Evolutionary conservation across 2,797 vertebrate species (phyloP), one percentile per base, ranked within the genome.

Genomic region (Clamator glandarius): DNA sequence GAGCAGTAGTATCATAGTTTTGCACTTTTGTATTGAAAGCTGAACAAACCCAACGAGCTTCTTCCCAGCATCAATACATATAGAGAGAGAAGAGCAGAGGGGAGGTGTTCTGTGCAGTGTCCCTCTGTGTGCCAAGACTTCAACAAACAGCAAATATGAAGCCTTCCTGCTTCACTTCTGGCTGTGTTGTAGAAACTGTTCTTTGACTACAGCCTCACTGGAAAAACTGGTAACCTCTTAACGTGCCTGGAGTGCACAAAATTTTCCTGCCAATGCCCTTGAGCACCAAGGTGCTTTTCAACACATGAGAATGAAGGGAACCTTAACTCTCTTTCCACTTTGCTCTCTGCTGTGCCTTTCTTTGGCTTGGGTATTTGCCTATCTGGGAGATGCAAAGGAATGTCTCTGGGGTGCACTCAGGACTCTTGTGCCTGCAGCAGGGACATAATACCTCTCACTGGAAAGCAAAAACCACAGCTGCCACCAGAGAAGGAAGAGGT

Each of bases 351-450:
- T 77, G n/a, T 46, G 33, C 86, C 68, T 85, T 91, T 94, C 83
- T 87, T 83, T 87, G 75, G 72, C 87, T 80, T 89, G 87, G 79
- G 69, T 35, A 58, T 87, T 77, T 78, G 93, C 89, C 92, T 94
- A 73, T 94, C 89, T 69, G 28, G 46, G 76, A 78, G 48, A 62
- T 62, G 51, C 90, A 91, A 55, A 9, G 36, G 57, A 87, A 61
- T 46, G 77, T 63, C 85, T 82, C 0, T 0, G 51, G 42, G 61
- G 41, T 57, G 31, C 16, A 42, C 70, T 39, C 42, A 12, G 36
- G 64, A 69, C 63, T 75, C 42, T 54, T 12, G 55, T 70, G 88
- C 64, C 87, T 96, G 90, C 19, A 48, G 55, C 14, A 36, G 29
- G 39, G 66, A 89, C 94, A 95, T 95, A 96, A 44, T 29, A 52